Evolutionary conservation across 2,113 vertebrate species (phyloP).

Genomic region (Sturnus vulgaris): DNA sequence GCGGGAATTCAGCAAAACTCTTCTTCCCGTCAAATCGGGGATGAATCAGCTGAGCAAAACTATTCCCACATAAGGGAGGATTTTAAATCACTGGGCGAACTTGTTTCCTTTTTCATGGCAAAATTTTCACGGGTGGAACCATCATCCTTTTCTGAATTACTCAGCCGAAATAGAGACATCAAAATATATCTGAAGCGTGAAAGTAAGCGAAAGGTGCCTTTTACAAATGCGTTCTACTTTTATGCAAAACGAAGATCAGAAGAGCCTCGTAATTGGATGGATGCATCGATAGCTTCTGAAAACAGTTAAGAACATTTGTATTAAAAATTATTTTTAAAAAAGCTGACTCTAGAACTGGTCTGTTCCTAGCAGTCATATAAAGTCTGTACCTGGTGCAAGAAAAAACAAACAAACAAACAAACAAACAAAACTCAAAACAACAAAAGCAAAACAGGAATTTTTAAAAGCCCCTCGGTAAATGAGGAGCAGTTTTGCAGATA

Average conservation of each 20-base stretch:
- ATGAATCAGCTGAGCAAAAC: neutral
- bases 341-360: neutral
- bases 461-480: neutral
- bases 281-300: neutral
- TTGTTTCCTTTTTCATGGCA: neutral
- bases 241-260: neutral
- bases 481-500: neutral
- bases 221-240: neutral
- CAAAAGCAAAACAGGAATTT: neutral
- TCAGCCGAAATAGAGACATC: neutral
- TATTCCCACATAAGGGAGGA: fast-evolving
- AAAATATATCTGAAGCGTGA: neutral
- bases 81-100: neutral
- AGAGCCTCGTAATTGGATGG: neutral
- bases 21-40: neutral
- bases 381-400: neutral
- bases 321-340: neutral
- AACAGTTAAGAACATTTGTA: neutral
- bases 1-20: neutral
- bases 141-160: neutral
- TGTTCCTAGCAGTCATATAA: neutral
- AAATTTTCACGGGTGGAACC: neutral
- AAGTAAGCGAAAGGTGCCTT: neutral
- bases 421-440: neutral
- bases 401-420: neutral